A percentile compares a stretch with the other conserved stretches of the same genome.
phyloP scores from a whole-genome alignment of 1,140 invertebrate species.

The Brachionus koreanus region DNA sequence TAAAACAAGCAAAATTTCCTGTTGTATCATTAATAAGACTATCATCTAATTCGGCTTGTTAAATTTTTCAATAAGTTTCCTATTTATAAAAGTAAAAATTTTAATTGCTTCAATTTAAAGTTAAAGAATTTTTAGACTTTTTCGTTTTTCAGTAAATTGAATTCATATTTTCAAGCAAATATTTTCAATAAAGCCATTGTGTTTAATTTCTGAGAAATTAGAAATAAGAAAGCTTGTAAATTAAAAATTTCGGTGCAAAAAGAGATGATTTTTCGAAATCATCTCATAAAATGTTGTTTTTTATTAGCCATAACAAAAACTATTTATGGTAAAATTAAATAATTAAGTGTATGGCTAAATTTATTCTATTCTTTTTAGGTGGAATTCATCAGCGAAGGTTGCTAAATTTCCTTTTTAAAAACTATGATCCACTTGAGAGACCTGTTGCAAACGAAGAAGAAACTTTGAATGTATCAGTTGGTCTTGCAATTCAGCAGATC shows the following conservation, averaged over 20 bases:
- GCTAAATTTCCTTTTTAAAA: neutral
- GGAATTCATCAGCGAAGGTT: slow-evolving; percentile 17
- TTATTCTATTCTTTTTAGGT: neutral
- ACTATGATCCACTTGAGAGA: slow-evolving; percentile 70
- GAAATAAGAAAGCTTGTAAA: neutral
- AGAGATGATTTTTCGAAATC: neutral
- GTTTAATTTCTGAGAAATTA: neutral
- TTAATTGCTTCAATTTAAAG: neutral
- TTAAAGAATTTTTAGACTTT: neutral
- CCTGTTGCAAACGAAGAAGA: slow-evolving; percentile 94
- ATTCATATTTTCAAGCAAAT: neutral
- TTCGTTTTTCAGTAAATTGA: neutral
- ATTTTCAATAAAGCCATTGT: neutral
- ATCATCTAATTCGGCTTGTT: neutral
- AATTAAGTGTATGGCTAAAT: neutral
- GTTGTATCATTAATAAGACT: neutral
- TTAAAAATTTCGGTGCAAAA: neutral
- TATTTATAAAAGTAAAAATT: neutral
- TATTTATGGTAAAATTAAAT: neutral
- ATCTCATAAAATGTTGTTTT: neutral
- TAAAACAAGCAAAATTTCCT: neutral
- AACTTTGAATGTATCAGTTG: slow-evolving; percentile 88
- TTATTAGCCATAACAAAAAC: neutral
- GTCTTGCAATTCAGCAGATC: slow-evolving; percentile 96
- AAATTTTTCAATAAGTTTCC: neutral